Evolutionary conservation across 2,113 vertebrate genomes (phyloP), one percentile per base, ranked within the genome.

Genomic region (Naja naja): DNA sequence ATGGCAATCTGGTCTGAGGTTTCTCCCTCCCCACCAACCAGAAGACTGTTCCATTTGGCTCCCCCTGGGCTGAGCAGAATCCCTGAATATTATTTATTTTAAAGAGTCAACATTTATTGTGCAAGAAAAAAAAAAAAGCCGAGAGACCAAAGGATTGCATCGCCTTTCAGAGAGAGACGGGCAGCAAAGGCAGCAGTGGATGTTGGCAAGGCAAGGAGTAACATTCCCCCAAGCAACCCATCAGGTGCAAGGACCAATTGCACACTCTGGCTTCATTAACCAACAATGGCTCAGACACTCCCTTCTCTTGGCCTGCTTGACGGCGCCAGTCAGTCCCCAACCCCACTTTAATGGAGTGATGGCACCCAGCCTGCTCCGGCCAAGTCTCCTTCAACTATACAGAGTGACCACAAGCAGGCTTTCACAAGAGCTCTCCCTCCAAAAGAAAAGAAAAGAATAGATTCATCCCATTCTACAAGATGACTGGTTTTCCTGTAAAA

Each of bases 41-140:
- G 55, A 11, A 34, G 23, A 20, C 90, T 85, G 0, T 52, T 64
- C 85, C 23, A 5, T 16, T 25, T 27, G 7, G 53, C 81, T 92
- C 94, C 94, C 91, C 74, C 93, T 34, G 49, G 90, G 91, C 91
- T 2, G 89, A 95, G 22, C 18, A 94, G 64, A 89, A 96, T 95
- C 97, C 97, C 97, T 94, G 95, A 97, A 96, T 94, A 93, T 3
- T 27, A 93, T 93, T 74, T 94, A 16, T 43, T 18, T 91, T 85
- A 87, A 95, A 55, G 94, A 30, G 94, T 94, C 92, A 96, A 96
- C 94, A 74, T 93, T 93, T 97, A 96, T 95, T 97, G 97, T 97
- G 97, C 97, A 96, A 94, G 94, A 7, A 58, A 56, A 54, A 58
- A 58, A 0, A 0, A 92, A 89, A 56, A 91, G 93, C 85, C 20